A percentile compares a stretch with the other conserved stretches of the same genome.
phyloP scores from a whole-genome alignment of 2,797 vertebrate genomes.

The Rhynchotus rufescens region DNA sequence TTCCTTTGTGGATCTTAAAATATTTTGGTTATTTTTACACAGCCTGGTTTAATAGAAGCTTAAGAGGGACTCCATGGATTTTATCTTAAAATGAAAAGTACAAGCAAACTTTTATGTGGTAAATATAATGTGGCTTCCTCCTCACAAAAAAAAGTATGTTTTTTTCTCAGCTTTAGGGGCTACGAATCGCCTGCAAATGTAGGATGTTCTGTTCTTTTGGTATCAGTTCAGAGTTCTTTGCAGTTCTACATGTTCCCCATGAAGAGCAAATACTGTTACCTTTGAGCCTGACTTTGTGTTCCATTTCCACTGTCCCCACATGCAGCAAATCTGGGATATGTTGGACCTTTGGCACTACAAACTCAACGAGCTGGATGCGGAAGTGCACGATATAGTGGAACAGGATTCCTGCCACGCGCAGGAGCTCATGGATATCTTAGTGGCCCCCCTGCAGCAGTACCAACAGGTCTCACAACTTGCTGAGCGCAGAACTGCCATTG shows the following conservation, averaged over 20 bases:
- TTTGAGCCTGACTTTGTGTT: not conserved
- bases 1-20: not conserved
- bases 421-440: constrained; percentile 84
- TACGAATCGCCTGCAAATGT: not conserved
- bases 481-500: constrained; percentile 87
- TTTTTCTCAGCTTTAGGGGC: not conserved
- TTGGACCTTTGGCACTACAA: constrained; percentile 90
- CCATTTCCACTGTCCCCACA: not conserved
- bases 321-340: constrained; percentile 90
- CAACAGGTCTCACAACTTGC: constrained; percentile 87
- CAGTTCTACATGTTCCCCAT: not conserved
- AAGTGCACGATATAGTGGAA: constrained; percentile 89
- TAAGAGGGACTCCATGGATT: not conserved
- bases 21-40: not conserved
- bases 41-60: not conserved
- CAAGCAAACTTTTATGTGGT: not conserved
- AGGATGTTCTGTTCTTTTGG: not conserved
- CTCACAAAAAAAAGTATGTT: not conserved
- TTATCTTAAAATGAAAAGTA: not conserved
- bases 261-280: not conserved
- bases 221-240: not conserved
- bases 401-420: constrained; percentile 84
- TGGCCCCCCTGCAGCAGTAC: constrained; percentile 85
- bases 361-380: constrained; percentile 87
- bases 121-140: not conserved